Evolutionary conservation across 2,797 vertebrate species (phyloP).

Genomic region (Typhlichthys eigenmanni): DNA sequence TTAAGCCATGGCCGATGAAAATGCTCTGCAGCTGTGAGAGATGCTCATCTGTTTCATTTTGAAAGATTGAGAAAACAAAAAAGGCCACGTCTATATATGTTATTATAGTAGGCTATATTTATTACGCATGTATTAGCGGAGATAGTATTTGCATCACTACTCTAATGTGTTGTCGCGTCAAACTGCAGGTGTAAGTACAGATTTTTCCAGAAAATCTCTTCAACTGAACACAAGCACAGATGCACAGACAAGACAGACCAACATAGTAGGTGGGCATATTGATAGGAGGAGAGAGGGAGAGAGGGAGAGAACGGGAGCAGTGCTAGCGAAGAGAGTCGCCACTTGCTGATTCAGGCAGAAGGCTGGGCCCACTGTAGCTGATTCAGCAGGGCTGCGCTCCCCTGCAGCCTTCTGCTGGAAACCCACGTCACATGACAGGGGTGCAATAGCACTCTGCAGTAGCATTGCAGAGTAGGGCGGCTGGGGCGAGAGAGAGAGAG

Average conservation of each 20-base stretch:
- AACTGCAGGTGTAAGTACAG: constrained; percentile 1
- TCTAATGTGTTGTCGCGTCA: not conserved
- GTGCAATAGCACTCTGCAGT: constrained; percentile 72
- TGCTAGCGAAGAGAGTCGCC: not conserved
- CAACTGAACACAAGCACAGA: not conserved
- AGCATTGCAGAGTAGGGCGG: constrained; percentile 71
- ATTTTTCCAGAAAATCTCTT: not conserved
- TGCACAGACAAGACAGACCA: not conserved
- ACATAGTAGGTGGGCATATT: not conserved
- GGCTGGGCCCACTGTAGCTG: constrained; percentile 69
- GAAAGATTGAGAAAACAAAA: no score
- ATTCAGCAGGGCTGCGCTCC: constrained; percentile 76
- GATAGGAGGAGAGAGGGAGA: not conserved
- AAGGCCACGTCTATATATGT: no score
- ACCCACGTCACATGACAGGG: constrained; percentile 70
- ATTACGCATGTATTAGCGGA: no score
- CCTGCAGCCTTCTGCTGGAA: constrained; percentile 74
- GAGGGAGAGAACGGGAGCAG: constrained; percentile 19
- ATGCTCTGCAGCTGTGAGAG: not conserved
- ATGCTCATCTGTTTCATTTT: not conserved
- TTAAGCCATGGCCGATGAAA: constrained; percentile 6
- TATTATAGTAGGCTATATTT: not conserved
- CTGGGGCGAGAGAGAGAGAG: constrained; percentile 37
- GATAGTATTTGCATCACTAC: no score
- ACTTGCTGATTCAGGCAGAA: constrained; percentile 73